Conservation (phyloP, 2,888 invertebrate species). For the Flabesymbios commensalis region DNA sequence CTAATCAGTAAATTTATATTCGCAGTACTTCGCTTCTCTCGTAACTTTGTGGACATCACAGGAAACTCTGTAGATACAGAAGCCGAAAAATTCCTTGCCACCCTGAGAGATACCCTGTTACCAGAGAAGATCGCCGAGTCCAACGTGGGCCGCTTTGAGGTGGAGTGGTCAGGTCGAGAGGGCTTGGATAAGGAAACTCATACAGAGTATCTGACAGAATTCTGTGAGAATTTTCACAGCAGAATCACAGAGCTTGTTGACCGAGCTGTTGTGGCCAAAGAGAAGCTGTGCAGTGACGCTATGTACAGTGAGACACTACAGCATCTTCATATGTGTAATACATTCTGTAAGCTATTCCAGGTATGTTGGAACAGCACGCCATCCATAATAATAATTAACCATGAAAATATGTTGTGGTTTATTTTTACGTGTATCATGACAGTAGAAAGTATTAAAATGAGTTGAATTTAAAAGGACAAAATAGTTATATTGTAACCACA, state of each 20-base stretch:
- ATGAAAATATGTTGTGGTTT: too few relatives aligned
- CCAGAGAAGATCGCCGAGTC: slow-evolving; percentile 38
- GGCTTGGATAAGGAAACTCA: slow-evolving; percentile 92
- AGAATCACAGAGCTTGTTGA: slow-evolving; percentile 88
- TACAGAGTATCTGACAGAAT: slow-evolving; percentile 89
- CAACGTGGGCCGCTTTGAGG: slow-evolving; percentile 66
- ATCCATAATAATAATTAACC: too few relatives aligned
- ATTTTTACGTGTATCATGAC: too few relatives aligned
- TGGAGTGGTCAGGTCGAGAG: slow-evolving; percentile 91
- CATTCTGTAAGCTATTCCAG: slow-evolving; percentile 69
- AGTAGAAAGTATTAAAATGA: too few relatives aligned
- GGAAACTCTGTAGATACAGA: slow-evolving; percentile 79
- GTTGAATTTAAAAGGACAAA: too few relatives aligned
- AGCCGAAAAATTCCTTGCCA: slow-evolving; percentile 84
- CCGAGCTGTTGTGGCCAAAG: slow-evolving; percentile 92
- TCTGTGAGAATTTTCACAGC: slow-evolving; percentile 84
- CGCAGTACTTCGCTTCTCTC: slow-evolving; percentile 71
- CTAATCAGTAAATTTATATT: too few relatives aligned
- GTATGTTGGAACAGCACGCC: too few relatives aligned
- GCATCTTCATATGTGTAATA: slow-evolving; percentile 93
- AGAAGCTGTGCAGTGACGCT: slow-evolving; percentile 74
- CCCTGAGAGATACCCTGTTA: slow-evolving; percentile 67
- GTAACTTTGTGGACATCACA: slow-evolving; percentile 89
- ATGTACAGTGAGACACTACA: slow-evolving; percentile 63
- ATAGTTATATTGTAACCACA: too few relatives aligned